Evolutionary conservation across 2,797 vertebrate genomes (phyloP).

Genomic region (Aselliscus stoliczkanus): DNA sequence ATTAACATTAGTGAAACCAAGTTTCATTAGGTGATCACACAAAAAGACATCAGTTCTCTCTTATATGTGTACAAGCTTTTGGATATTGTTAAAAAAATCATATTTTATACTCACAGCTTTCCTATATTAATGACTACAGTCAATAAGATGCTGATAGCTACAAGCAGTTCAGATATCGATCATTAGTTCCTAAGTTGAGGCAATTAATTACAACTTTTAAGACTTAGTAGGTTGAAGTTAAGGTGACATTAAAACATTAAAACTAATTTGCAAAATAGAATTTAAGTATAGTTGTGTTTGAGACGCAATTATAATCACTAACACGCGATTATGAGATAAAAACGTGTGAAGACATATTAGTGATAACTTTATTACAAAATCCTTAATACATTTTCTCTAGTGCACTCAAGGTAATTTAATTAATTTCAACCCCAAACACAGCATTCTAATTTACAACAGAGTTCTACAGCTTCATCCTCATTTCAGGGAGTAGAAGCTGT

Average conservation of each 20-base stretch:
- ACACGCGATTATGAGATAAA: background rate
- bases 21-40: background rate
- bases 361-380: background rate
- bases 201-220: slow-evolving; percentile 7
- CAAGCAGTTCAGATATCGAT: background rate
- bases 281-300: background rate
- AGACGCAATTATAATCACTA: background rate
- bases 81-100: slow-evolving; percentile 1
- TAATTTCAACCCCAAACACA: background rate
- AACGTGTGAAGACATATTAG: background rate
- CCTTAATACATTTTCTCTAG: background rate
- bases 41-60: background rate
- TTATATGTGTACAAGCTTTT: background rate
- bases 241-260: slow-evolving; percentile 9
- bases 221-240: background rate
- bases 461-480: background rate
- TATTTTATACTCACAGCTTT: background rate
- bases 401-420: background rate
- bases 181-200: background rate
- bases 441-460: background rate
- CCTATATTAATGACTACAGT: background rate
- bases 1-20: background rate
- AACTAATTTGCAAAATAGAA: slow-evolving; percentile 1
- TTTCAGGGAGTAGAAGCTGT: background rate
- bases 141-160: background rate